Evolutionary conservation across 2,797 vertebrate species (phyloP).

Genomic region (Danio tinwini): DNA sequence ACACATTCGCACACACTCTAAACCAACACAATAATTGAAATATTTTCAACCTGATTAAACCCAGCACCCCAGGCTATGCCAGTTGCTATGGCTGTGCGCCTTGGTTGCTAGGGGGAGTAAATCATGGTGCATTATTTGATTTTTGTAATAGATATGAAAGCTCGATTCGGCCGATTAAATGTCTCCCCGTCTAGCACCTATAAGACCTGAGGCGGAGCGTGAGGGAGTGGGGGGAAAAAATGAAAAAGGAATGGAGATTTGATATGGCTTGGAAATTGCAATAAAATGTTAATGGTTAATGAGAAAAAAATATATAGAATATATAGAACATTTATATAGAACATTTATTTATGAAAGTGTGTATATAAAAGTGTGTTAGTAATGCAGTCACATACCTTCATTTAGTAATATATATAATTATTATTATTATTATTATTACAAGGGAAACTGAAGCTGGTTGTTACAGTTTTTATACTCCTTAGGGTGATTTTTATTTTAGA

Average conservation of each 20-base stretch:
- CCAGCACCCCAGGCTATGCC: slow-evolving; percentile 92
- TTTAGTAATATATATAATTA: too few relatives aligned
- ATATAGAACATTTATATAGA: background rate
- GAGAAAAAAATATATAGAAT: too few relatives aligned
- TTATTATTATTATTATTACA: background rate
- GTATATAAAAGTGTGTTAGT: background rate
- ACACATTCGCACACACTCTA: slow-evolving; percentile 77
- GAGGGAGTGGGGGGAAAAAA: slow-evolving; percentile 25
- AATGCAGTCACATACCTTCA: too few relatives aligned
- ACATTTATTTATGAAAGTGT: slow-evolving; percentile 7
- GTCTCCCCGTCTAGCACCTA: slow-evolving; percentile 99
- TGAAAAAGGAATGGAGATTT: slow-evolving; percentile 45
- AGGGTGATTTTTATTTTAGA: background rate
- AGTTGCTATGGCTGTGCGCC: slow-evolving; percentile 99
- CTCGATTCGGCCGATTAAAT: slow-evolving; percentile 99
- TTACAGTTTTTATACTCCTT: background rate
- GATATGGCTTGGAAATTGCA: slow-evolving; percentile 35
- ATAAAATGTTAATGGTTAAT: slow-evolving; percentile 48
- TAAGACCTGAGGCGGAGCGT: slow-evolving; percentile 25
- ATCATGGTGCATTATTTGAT: slow-evolving; percentile 99
- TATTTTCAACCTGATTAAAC: slow-evolving; percentile 99
- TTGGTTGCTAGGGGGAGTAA: slow-evolving; percentile 99
- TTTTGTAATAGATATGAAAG: slow-evolving; percentile 99
- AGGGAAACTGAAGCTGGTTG: background rate
- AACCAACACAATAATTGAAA: slow-evolving; percentile 99